Conservation (phyloP, 2,113 vertebrate species). For the Pluvialis apricaria region DNA sequence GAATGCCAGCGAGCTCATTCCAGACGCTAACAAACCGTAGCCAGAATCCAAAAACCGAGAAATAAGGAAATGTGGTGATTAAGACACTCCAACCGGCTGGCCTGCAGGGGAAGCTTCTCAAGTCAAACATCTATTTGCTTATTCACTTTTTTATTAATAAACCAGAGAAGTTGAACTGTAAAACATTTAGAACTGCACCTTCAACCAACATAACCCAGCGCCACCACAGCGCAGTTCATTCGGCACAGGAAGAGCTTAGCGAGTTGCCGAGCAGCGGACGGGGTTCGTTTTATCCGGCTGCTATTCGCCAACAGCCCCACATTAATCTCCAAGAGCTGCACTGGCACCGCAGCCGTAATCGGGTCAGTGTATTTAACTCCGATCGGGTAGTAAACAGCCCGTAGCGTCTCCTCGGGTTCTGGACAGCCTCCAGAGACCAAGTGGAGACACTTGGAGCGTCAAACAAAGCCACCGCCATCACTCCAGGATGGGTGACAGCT, state of each 20-base stretch:
- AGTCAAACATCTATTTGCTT: background rate
- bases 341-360: background rate
- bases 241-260: background rate
- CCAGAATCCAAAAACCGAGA: background rate
- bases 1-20: background rate
- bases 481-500: background rate
- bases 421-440: background rate
- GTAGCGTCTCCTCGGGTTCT: background rate
- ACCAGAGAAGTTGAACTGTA: background rate
- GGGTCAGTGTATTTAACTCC: background rate
- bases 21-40: background rate
- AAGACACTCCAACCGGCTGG: background rate
- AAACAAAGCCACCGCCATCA: background rate
- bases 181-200: background rate
- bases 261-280: background rate
- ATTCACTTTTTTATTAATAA: background rate
- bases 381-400: rapidly evolving
- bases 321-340: background rate
- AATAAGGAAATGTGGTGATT: background rate
- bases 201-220: background rate
- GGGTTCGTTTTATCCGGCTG: background rate
- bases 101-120: background rate
- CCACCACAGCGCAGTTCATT: background rate
- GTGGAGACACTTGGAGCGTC: rapidly evolving
- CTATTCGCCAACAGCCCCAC: background rate